A percentile compares a stretch with the other conserved stretches of the same genome.
phyloP scores from a whole-genome alignment of 2,113 vertebrate species.

The Corythornis cristatus region DNA sequence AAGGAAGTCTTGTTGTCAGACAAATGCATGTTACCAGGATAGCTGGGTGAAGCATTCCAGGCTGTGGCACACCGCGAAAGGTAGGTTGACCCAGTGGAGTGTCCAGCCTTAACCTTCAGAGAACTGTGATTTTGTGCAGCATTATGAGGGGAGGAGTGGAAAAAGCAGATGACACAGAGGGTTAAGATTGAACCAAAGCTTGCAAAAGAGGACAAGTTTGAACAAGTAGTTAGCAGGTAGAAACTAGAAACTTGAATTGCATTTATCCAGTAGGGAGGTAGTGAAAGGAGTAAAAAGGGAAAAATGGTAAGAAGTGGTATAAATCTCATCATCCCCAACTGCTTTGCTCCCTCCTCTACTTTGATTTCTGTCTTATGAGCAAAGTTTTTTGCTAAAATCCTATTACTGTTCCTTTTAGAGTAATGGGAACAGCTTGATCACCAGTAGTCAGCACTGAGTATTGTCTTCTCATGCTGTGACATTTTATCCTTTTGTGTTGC shows the following conservation, averaged over 20 bases:
- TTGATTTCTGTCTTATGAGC: neutral
- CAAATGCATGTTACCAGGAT: accelerated
- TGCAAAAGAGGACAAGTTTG: neutral
- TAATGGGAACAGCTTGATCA: neutral
- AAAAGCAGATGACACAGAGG: neutral
- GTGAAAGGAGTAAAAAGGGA: neutral
- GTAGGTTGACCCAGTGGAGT: neutral
- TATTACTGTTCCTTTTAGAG: neutral
- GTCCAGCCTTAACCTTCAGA: neutral
- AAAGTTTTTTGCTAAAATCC: neutral
- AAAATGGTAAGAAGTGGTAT: neutral
- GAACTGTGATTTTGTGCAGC: neutral
- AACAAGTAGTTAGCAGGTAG: neutral
- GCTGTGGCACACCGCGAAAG: neutral
- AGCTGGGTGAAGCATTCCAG: neutral
- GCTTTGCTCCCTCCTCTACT: neutral
- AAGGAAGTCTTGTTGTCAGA: neutral
- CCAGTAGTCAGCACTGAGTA: neutral
- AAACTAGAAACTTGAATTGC: neutral
- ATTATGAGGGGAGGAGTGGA: neutral
- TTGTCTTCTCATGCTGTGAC: neutral
- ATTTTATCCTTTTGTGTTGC: neutral
- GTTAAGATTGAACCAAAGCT: neutral
- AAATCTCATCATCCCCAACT: neutral
- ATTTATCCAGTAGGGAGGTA: neutral